A percentile compares a stretch with the other conserved stretches of the same genome.
phyloP scores from a whole-genome alignment of 2,113 vertebrate genomes.

The Cyprinodon brontotheroides region DNA sequence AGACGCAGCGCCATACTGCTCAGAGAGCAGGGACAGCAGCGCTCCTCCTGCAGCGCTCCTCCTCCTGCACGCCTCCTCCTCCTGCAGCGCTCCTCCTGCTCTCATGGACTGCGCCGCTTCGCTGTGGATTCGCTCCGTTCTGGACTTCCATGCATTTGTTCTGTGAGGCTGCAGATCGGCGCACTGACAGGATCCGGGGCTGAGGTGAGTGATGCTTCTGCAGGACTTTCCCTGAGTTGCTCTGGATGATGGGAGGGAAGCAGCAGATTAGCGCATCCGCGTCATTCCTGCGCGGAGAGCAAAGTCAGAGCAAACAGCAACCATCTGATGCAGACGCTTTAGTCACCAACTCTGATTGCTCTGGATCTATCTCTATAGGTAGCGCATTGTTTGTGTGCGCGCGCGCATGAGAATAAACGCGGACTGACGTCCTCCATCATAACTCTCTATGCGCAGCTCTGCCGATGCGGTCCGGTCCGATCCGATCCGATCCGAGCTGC shows the following conservation, averaged over 20 bases:
- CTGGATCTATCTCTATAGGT: too few species aligned
- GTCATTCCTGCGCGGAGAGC: background rate
- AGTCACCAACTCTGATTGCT: background rate
- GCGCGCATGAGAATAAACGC: background rate
- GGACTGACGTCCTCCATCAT: background rate
- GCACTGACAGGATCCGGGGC: constrained; percentile 4
- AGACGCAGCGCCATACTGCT: constrained; percentile 45
- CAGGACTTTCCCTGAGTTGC: background rate
- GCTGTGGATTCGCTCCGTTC: constrained; percentile 63
- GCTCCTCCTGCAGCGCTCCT: constrained; percentile 47
- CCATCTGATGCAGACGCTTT: background rate
- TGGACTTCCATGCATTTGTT: constrained; percentile 44
- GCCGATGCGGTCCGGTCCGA: background rate
- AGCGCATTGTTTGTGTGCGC: background rate
- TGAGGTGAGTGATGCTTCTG: constrained; percentile 48
- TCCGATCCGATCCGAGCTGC: constrained; percentile 29
- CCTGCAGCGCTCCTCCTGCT: constrained; percentile 57
- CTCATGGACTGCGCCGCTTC: constrained; percentile 65
- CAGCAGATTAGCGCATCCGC: background rate
- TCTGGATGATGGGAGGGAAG: background rate
- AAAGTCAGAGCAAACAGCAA: background rate
- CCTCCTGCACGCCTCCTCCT: constrained; percentile 51
- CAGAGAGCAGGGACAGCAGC: too few species aligned
- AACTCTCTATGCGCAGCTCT: background rate
- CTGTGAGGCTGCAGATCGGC: constrained; percentile 24